Percentiles rank a stretch among this genome's conserved stretches.
Evolutionary conservation across 2,888 invertebrate species (phyloP).

Genomic region (Xestia c-nigrum): DNA sequence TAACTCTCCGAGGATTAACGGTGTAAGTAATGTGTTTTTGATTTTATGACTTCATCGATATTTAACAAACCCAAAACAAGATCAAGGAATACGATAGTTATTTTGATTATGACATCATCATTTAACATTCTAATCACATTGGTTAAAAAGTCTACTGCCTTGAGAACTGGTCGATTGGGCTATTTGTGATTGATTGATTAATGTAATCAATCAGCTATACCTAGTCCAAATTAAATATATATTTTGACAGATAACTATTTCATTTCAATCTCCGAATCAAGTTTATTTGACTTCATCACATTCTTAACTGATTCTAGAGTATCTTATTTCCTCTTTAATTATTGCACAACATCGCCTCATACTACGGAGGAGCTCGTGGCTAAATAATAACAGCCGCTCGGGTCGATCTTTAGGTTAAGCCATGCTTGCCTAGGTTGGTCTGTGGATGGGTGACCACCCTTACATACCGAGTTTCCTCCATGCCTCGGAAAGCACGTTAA

Average conservation of each 20-base stretch:
- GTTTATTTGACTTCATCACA: slow-evolving; percentile 8
- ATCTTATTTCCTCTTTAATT: background rate
- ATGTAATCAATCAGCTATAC: slow-evolving; percentile 32
- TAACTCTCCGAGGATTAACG: background rate
- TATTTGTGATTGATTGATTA: slow-evolving; percentile 41
- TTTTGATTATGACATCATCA: slow-evolving; percentile 28
- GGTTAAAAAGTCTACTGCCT: slow-evolving; percentile 17
- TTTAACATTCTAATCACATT: slow-evolving; percentile 15
- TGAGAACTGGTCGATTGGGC: slow-evolving; percentile 39
- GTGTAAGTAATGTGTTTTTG: background rate
- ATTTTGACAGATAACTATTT: slow-evolving; percentile 30
- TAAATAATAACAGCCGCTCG: too few relatives aligned
- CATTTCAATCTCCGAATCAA: slow-evolving; percentile 11
- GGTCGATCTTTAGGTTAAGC: too few relatives aligned
- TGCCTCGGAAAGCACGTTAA: too few relatives aligned
- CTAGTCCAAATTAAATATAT: slow-evolving; percentile 28
- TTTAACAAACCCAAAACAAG: background rate
- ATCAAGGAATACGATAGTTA: background rate
- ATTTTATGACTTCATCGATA: background rate
- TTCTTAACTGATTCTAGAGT: background rate
- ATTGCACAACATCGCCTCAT: background rate
- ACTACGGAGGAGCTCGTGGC: too few relatives aligned
- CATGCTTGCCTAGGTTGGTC: too few relatives aligned
- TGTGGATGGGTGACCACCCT: too few relatives aligned
- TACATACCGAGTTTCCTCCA: too few relatives aligned